These are phyloP conservation scores for Argyresthia albistria DNA, from an alignment of 2,888 invertebrate genomes.

Conservation along the genomic window DNA sequence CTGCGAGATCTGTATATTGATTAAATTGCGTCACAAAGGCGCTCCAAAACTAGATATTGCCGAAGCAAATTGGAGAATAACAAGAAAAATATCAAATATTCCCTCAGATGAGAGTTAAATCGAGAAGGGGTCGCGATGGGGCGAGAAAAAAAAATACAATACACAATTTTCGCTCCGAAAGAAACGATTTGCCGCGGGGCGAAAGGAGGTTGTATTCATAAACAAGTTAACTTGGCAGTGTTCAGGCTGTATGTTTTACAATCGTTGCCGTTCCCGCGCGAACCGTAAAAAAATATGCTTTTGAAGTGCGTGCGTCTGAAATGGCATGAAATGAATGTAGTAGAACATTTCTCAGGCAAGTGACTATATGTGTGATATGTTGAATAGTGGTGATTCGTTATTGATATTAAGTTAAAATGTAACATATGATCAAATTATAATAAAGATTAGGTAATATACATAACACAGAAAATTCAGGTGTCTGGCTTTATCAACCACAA, in stretches of 20 bases:
- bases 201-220: not conserved
- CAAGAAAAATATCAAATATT: slow-evolving; percentile 12
- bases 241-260: not conserved
- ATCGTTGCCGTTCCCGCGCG: not conserved
- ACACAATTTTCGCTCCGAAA: slow-evolving; percentile 7
- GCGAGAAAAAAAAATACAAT: slow-evolving; percentile 5
- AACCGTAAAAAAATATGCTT: too few species aligned
- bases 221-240: not conserved
- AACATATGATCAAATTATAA: too few species aligned
- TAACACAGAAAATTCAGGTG: too few species aligned
- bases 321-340: too few species aligned
- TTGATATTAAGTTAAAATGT: too few species aligned
- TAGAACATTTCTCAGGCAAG: not conserved
- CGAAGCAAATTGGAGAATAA: slow-evolving; percentile 8
- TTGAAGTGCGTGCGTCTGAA: too few species aligned
- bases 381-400: too few species aligned
- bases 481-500: too few species aligned
- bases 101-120: slow-evolving; percentile 8
- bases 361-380: not conserved
- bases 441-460: too few species aligned
- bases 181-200: slow-evolving; percentile 5
- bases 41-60: slow-evolving; percentile 5
- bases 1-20: too few species aligned
- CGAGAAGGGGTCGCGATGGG: slow-evolving; percentile 4
- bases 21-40: slow-evolving; percentile 6